phyloP scores from a whole-genome alignment of 1,140 invertebrate species.

The Oncopeltus fasciatus region DNA sequence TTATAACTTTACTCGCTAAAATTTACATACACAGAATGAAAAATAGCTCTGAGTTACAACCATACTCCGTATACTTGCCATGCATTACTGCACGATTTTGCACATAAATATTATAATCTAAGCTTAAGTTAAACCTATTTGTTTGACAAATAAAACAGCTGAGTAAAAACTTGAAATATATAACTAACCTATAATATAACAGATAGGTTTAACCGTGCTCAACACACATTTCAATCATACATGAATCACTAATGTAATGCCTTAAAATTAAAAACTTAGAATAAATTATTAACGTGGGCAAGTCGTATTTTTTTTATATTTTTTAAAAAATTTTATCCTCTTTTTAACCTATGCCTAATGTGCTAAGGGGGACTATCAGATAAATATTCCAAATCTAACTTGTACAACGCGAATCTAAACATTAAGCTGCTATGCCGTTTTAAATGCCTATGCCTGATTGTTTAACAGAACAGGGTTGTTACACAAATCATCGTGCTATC shows the following conservation, averaged over 20 bases:
- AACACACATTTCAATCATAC: constrained; percentile 20
- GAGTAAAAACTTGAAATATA: neutral
- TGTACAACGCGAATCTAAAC: constrained; percentile 16
- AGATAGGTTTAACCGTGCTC: constrained; percentile 20
- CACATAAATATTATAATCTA: constrained; percentile 19
- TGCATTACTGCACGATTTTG: constrained; percentile 17
- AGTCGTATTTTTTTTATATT: constrained; percentile 15
- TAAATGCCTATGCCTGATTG: constrained; percentile 15
- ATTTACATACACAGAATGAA: constrained; percentile 23
- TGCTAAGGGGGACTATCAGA: constrained; percentile 19
- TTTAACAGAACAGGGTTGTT: neutral
- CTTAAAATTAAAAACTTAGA: constrained; percentile 22
- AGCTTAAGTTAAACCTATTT: constrained; percentile 20
- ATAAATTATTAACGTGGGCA: constrained; percentile 22
- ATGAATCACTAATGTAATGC: constrained; percentile 18
- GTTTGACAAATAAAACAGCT: neutral
- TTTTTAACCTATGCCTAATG: constrained; percentile 6
- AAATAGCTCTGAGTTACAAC: constrained; percentile 22
- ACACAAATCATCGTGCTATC: constrained; percentile 1
- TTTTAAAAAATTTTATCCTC: constrained; percentile 2
- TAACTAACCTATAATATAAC: neutral
- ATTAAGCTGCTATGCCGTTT: constrained; percentile 15
- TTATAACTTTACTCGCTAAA: constrained; percentile 20
- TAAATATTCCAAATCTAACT: constrained; percentile 13
- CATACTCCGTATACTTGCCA: constrained; percentile 21